Evolutionary conservation across 2,888 invertebrate genomes (phyloP).

Genomic region (Drosophila robusta): DNA sequence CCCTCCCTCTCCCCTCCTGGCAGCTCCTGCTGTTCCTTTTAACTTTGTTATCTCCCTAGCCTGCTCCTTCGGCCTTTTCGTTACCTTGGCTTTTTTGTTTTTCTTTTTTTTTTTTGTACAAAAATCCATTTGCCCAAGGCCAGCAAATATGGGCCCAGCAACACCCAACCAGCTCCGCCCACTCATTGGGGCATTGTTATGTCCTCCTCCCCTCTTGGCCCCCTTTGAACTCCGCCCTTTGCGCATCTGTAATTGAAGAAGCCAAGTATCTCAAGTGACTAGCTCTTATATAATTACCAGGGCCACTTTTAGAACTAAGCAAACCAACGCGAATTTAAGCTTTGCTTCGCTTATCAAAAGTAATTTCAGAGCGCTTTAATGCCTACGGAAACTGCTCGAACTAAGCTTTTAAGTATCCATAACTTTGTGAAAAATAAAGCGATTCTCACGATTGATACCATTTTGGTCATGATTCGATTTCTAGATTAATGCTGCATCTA

Average conservation of each 20-base stretch:
- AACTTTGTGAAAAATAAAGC: not conserved
- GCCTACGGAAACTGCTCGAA: not conserved
- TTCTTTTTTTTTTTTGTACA: constrained; percentile 15
- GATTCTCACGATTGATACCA: not conserved
- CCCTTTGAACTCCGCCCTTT: not conserved
- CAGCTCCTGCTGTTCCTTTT: constrained; percentile 10
- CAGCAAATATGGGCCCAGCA: constrained; percentile 18
- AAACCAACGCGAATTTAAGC: constrained; percentile 19
- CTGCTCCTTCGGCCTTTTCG: constrained; percentile 2
- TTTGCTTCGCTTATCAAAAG: constrained; percentile 1
- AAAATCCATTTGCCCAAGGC: constrained; percentile 58
- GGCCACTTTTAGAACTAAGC: constrained; percentile 4
- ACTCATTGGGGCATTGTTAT: not conserved
- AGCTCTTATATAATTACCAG: constrained; percentile 44
- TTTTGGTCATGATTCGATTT: not conserved
- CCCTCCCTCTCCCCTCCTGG: no score
- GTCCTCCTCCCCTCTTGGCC: not conserved
- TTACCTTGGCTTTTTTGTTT: constrained; percentile 33
- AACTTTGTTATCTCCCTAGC: constrained; percentile 38
- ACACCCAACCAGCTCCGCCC: constrained; percentile 2
- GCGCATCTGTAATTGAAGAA: constrained; percentile 34
- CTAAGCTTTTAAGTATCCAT: not conserved
- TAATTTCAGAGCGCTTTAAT: not conserved
- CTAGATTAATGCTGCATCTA: not conserved
- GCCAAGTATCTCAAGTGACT: constrained; percentile 28